Evolutionary conservation across 2,113 vertebrate genomes (phyloP), one percentile per base, ranked within the genome.

Genomic region (Tricholaema leucomelas): DNA sequence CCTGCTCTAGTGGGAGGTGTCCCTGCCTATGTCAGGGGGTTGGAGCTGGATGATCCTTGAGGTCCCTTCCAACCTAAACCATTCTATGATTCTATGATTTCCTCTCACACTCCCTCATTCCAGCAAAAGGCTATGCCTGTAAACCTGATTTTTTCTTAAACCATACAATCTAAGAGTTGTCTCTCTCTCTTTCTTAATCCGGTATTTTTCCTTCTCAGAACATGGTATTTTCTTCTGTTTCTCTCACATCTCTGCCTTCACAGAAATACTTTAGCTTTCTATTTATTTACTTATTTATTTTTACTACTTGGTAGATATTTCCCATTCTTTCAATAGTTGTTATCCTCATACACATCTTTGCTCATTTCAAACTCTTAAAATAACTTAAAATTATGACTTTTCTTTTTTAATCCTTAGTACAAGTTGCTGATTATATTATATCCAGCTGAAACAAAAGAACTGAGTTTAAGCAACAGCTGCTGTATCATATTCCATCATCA

Each of bases 401-500:
- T 4, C 80, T 72, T 72, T 50, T 21, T 5, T 12, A 58, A 20
- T 1, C 4, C 9, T 15, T 3, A 25, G 18, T 28, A 3, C 0
- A 0, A 50, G 23, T 24, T n/a, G 12, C 54, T 69, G 55, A 63
- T 85, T 70, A 14, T 42, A 46, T 21, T 27, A 10, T 5, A 82
- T 12, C 9, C 28, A 64, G 17, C 1, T 82, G 59, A 92, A 94
- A 90, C 28, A 83, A 77, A 88, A 81, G 27, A 42, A 59, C 1
- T 2, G 30, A 31, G 14, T 31, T 81, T 33, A 78, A 84, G 6
- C 30, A 79, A 64, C 67, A 87, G 10, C n/a, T 58, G 35, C 77
- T 65, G 27, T 69, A 86, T 88, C 70, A 66, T 48, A 69, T 90
- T 81, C 63, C 50, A 50, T 81, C 66, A 92, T 90, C 82, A 90